phyloP scores from a whole-genome alignment of 2,113 vertebrate species.

The Scomber colias region DNA sequence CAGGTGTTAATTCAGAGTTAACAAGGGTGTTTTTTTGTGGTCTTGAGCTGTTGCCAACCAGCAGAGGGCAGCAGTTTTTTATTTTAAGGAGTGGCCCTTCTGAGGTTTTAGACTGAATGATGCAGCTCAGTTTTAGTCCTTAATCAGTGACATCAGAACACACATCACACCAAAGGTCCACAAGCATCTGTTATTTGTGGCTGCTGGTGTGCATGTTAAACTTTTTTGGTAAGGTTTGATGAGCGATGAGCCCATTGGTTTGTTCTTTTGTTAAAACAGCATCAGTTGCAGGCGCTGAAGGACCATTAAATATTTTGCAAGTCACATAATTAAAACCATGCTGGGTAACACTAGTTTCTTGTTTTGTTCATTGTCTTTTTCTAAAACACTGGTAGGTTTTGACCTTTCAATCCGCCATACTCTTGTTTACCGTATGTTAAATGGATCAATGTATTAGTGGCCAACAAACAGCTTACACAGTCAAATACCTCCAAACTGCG shows the following conservation, averaged over 20 bases:
- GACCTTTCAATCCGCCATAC: not conserved
- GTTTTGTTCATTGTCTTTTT: not conserved
- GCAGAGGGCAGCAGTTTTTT: constrained; percentile 67
- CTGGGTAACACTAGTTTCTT: not conserved
- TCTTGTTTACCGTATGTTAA: constrained; percentile 1
- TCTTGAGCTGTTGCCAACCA: constrained; percentile 40
- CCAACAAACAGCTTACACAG: not conserved
- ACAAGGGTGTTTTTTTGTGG: too few species aligned
- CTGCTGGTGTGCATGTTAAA: not conserved
- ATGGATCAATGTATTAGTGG: not conserved
- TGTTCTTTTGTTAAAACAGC: too few species aligned
- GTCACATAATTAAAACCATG: not conserved
- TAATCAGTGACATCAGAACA: too few species aligned
- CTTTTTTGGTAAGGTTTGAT: not conserved
- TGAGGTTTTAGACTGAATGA: not conserved
- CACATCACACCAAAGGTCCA: too few species aligned
- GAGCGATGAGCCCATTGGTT: not conserved
- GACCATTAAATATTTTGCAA: not conserved
- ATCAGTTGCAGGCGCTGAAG: not conserved
- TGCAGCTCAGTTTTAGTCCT: not conserved
- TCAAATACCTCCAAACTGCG: not conserved
- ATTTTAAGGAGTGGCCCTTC: constrained; percentile 30
- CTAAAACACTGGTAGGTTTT: not conserved
- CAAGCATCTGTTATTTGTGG: too few species aligned
- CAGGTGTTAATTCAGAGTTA: not conserved